phyloP scores from a whole-genome alignment of 2,888 invertebrate genomes.

The Zootermopsis nevadensis region DNA sequence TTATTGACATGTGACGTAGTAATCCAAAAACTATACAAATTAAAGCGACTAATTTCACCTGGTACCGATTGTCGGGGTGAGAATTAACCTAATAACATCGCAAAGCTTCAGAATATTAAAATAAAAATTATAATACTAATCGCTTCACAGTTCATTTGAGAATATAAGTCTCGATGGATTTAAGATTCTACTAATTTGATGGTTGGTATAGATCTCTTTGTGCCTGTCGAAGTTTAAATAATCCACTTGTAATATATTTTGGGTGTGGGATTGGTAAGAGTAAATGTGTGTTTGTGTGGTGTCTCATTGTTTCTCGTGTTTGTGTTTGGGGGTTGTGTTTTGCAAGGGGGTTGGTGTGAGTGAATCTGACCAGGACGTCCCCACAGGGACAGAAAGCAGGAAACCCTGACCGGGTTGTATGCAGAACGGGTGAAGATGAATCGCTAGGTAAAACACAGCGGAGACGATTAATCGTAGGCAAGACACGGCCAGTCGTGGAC shows the following conservation, averaged over 20 bases:
- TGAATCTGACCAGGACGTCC: neutral
- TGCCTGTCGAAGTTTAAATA: slow-evolving; percentile 46
- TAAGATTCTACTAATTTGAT: neutral
- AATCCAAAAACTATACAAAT: neutral
- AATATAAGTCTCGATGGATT: neutral
- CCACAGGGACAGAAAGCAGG: slow-evolving; percentile 19
- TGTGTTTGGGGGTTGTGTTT: neutral
- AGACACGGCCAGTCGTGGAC: slow-evolving; percentile 49
- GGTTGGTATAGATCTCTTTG: neutral
- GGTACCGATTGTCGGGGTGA: neutral
- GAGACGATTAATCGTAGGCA: slow-evolving; percentile 50
- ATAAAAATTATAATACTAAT: neutral
- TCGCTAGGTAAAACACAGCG: slow-evolving; percentile 50
- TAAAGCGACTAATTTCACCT: slow-evolving; percentile 1
- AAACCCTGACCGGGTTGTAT: slow-evolving; percentile 4
- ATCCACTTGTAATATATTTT: slow-evolving; percentile 39
- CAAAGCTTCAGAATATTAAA: neutral
- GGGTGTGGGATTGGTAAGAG: neutral
- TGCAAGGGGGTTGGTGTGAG: slow-evolving; percentile 9
- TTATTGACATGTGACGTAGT: neutral
- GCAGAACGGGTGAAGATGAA: slow-evolving; percentile 47
- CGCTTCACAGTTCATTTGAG: neutral
- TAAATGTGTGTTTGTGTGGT: neutral
- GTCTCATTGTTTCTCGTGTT: neutral
- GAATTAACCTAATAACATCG: neutral